Conservation (phyloP, 2,113 vertebrate genomes). For the Ammodramus savannarum region DNA sequence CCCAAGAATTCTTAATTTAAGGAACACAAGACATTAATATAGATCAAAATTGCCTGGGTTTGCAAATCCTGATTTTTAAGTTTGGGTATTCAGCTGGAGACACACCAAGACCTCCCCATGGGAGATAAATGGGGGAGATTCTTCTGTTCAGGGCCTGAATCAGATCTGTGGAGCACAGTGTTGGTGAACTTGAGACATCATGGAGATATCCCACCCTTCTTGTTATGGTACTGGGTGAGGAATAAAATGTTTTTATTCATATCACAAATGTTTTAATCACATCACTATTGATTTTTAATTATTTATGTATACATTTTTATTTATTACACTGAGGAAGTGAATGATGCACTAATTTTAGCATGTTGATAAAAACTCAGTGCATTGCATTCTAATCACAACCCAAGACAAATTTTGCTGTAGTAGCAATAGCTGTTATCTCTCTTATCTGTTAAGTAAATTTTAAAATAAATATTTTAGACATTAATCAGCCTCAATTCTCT, state of each 20-base stretch:
- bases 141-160: background rate
- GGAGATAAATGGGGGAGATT: background rate
- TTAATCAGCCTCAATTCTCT: background rate
- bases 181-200: background rate
- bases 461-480: background rate
- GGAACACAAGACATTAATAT: background rate
- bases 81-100: background rate
- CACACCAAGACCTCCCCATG: background rate
- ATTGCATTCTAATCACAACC: background rate
- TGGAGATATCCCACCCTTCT: background rate
- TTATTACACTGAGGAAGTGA: background rate
- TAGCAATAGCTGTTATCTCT: rapidly evolving
- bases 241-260: background rate
- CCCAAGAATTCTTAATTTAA: background rate
- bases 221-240: background rate
- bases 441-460: background rate
- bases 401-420: background rate
- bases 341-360: background rate
- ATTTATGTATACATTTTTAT: background rate
- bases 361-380: background rate
- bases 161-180: background rate
- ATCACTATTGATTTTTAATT: background rate
- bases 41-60: background rate
- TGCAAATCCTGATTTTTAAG: background rate
- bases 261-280: background rate